Evolutionary conservation across 2,113 vertebrate genomes (phyloP).

Genomic region (Ceuthmochares aereus): DNA sequence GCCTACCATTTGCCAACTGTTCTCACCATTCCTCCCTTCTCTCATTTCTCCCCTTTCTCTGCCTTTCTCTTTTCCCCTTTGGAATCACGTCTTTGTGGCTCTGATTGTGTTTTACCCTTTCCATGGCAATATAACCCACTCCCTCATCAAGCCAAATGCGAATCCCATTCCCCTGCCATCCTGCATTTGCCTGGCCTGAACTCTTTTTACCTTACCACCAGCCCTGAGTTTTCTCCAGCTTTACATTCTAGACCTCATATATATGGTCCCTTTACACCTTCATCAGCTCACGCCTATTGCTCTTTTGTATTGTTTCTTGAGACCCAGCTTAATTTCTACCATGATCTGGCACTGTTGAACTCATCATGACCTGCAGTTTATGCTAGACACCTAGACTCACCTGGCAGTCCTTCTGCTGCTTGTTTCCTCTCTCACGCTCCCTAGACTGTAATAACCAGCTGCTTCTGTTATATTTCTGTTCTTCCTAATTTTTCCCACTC

Average conservation of each 20-base stretch:
- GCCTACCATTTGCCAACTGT: neutral
- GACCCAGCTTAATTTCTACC: neutral
- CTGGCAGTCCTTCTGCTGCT: neutral
- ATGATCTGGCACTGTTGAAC: neutral
- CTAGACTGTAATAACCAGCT: neutral
- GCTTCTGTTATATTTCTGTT: neutral
- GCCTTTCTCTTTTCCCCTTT: neutral
- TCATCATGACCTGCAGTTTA: neutral
- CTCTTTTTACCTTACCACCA: neutral
- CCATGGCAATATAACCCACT: neutral
- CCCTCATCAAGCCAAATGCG: neutral
- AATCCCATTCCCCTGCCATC: neutral
- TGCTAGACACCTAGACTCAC: neutral
- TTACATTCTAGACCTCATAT: neutral
- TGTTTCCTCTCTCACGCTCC: neutral
- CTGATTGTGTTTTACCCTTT: neutral
- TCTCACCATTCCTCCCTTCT: neutral
- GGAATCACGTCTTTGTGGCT: neutral
- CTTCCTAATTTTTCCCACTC: neutral
- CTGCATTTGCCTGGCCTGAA: neutral
- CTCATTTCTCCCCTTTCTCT: neutral
- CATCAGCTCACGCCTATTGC: neutral
- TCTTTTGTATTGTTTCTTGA: neutral
- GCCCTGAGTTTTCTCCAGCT: neutral
- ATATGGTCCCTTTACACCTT: neutral